These are phyloP conservation scores for Desmodus rotundus DNA, from an alignment of 2,113 vertebrate species.

Conservation along the genomic window DNA sequence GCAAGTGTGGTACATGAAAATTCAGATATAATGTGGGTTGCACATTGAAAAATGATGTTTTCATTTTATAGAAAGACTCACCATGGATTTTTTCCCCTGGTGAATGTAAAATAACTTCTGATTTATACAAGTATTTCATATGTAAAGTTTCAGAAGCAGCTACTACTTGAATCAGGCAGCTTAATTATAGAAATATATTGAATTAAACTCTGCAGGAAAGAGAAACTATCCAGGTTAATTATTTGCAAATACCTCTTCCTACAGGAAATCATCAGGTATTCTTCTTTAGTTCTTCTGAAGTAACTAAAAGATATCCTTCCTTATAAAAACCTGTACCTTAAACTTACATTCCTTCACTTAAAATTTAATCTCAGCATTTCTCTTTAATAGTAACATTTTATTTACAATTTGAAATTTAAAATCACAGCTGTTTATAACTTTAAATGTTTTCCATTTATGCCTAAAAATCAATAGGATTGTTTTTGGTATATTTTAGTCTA, in stretches of 20 bases:
- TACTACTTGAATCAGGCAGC: conserved; percentile 19
- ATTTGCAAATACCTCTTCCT: neutral
- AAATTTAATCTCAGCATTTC: neutral
- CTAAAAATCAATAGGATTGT: neutral
- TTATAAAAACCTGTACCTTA: neutral
- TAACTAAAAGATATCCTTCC: neutral
- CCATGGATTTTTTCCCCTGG: neutral
- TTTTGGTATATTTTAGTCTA: neutral
- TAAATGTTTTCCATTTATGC: neutral
- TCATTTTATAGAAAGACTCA: neutral
- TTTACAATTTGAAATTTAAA: conserved; percentile 16
- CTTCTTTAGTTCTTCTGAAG: neutral
- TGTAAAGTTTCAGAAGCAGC: neutral
- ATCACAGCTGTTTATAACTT: neutral
- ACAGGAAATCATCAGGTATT: neutral
- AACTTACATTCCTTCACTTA: neutral
- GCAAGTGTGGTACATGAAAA: neutral
- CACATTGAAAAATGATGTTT: neutral
- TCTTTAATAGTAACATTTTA: conserved; percentile 24
- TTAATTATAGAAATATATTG: conserved; percentile 6
- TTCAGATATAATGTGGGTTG: neutral
- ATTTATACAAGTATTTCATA: neutral
- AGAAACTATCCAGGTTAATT: neutral
- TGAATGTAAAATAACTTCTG: conserved; percentile 12
- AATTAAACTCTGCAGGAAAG: neutral